A percentile compares a stretch with the other conserved stretches of the same genome.
phyloP scores from a whole-genome alignment of 2,888 invertebrate genomes.

The Hypercompe scribonia region DNA sequence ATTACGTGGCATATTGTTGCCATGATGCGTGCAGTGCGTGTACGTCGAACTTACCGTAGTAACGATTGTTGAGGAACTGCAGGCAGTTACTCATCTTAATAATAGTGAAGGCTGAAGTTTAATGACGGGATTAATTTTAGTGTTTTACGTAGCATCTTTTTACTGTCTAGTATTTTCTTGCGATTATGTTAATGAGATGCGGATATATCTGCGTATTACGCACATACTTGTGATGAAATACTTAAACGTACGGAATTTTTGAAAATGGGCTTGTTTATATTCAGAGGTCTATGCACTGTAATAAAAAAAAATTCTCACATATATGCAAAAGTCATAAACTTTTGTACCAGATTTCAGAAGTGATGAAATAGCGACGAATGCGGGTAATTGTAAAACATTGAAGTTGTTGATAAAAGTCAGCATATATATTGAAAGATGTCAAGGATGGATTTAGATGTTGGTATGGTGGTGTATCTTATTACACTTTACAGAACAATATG shows the following conservation, averaged over 20 bases:
- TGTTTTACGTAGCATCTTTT: conserved; percentile 31
- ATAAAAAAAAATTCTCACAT: neutral
- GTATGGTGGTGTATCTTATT: neutral
- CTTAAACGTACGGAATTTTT: neutral
- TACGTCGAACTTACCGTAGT: conserved; percentile 44
- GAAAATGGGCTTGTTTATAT: neutral
- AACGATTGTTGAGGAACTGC: conserved; percentile 49
- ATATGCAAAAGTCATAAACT: neutral
- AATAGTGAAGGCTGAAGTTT: conserved; percentile 45
- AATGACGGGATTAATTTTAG: conserved; percentile 47
- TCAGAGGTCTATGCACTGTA: neutral
- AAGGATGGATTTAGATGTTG: neutral
- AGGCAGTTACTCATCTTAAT: conserved; percentile 39
- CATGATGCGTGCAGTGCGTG: conserved; percentile 41
- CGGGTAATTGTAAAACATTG: neutral
- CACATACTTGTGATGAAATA: neutral
- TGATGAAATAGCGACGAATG: neutral
- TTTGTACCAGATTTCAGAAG: neutral
- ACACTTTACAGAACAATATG: neutral
- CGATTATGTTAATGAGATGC: conserved; percentile 3
- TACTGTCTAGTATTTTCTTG: conserved; percentile 13
- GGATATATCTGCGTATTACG: neutral
- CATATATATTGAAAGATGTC: neutral
- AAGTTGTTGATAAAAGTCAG: neutral
- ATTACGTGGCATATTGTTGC: conserved; percentile 46